Evolutionary conservation across 2,888 invertebrate species (phyloP), one percentile per base, ranked within the genome.

Genomic region (Clusia tigrina): DNA sequence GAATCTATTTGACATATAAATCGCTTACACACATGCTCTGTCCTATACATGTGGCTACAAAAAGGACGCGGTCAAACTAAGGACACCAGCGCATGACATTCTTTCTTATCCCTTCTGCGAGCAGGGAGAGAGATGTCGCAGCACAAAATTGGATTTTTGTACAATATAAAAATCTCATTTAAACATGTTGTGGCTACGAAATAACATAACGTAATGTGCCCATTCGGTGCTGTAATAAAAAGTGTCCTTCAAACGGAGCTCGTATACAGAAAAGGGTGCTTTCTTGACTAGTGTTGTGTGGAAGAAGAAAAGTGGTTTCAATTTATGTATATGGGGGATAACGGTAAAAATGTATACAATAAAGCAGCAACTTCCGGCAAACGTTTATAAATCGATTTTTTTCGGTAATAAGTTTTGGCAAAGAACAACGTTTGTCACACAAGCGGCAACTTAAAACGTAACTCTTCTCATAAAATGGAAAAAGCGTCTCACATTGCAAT

Each of bases 1-100:
- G 48, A 48, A 48, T 48, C 48, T 48, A 48, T 48, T 48, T 48
- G 48, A 48, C 48, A 48, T 48, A 48, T 48, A 48, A 48, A 48
- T 48, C 48, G 48, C 48, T 20, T 20, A 48, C 48, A 22, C 48
- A 48, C 15, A 48, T 22, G 48, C 22, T 18, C 12, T 12, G 12
- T 12, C 32, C 12, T 12, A 12, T 9, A 32, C 32, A 32, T 32
- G 6, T 9, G 6, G 12, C 32, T 9, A 32, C 32, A 32, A 32
- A 32, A 32, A 32, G 32, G 32, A 48, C 48, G 22, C 48, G 48
- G 48, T 48, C 48, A 48, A 48, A 48, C 48, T 48, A 48, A 48
- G 48, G 48, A 12, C 32, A 48, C 48, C n/a, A n/a, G n/a, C n/a
- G n/a, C n/a, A n/a, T n/a, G n/a, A n/a, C n/a, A n/a, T n/a, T n/a